Conservation (phyloP, 2,888 invertebrate genomes). For the Tetropium fuscum region DNA sequence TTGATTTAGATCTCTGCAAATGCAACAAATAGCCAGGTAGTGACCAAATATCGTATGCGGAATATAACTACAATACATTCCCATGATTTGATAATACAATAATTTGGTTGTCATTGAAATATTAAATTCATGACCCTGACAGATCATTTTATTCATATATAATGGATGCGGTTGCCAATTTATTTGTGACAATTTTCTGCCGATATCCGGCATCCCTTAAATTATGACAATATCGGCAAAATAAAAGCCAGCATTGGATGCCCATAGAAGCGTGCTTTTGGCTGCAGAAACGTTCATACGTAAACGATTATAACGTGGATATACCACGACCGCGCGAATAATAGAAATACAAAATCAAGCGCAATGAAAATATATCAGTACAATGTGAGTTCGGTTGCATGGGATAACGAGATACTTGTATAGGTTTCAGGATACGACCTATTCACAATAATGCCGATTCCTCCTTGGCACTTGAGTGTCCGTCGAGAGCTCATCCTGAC, state of each 20-base stretch:
- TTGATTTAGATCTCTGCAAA: too few species aligned
- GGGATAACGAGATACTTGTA: slow-evolving; percentile 62
- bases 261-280: slow-evolving; percentile 29
- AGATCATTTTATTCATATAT: too few species aligned
- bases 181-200: too few species aligned
- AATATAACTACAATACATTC: too few species aligned
- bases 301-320: slow-evolving; percentile 22
- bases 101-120: too few species aligned
- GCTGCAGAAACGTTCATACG: slow-evolving; percentile 24
- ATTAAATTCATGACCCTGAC: too few species aligned
- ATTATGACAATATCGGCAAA: too few species aligned
- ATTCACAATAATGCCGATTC: slow-evolving; percentile 49
- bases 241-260: not conserved
- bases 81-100: too few species aligned
- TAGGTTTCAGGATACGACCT: slow-evolving; percentile 57
- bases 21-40: too few species aligned
- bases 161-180: too few species aligned
- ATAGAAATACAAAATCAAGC: slow-evolving; percentile 19
- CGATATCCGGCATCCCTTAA: too few species aligned
- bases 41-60: too few species aligned
- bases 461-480: slow-evolving; percentile 52
- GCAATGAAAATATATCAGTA: slow-evolving; percentile 32
- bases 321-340: slow-evolving; percentile 10
- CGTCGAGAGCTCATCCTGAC: slow-evolving; percentile 51
- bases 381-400: slow-evolving; percentile 45